A percentile compares a stretch with the other conserved stretches of the same genome.
Evolutionary conservation across 2,888 invertebrate genomes (phyloP).

Genomic region (Ophion slaviceki): DNA sequence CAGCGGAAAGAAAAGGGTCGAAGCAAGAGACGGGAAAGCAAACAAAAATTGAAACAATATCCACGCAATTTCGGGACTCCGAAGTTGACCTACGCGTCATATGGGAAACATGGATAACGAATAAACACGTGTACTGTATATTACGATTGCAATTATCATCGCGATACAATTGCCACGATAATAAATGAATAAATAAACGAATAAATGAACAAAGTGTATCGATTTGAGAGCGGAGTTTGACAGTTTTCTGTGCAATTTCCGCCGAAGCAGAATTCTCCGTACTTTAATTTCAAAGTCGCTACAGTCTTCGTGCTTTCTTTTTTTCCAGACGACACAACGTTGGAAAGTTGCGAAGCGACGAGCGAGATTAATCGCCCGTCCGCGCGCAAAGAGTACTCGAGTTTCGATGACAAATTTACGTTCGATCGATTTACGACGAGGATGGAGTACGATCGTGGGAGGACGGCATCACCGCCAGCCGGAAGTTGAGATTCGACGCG

Average conservation of each 20-base stretch:
- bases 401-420: slow-evolving; percentile 55
- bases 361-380: slow-evolving; percentile 43
- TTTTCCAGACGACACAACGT: background rate
- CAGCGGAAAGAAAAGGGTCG: slow-evolving; percentile 5
- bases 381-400: slow-evolving; percentile 20
- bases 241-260: slow-evolving; percentile 62
- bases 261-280: slow-evolving; percentile 87
- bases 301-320: background rate
- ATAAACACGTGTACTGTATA: slow-evolving; percentile 76
- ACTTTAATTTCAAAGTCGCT: background rate
- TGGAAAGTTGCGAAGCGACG: background rate
- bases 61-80: background rate
- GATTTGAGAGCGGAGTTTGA: background rate
- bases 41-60: background rate
- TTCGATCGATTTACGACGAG: slow-evolving; percentile 35
- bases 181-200: slow-evolving; percentile 71
- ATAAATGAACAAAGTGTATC: slow-evolving; percentile 65
- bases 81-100: slow-evolving; percentile 74
- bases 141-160: slow-evolving; percentile 74
- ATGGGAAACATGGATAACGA: slow-evolving; percentile 77
- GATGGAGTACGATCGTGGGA: slow-evolving; percentile 7
- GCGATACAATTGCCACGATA: slow-evolving; percentile 74
- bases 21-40: background rate
- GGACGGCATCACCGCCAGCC: slow-evolving; percentile 2
- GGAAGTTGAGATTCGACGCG: background rate